Base-by-base conservation (phyloP, 2,888 invertebrate species). In the Dicyrtoma fusca region DNA sequence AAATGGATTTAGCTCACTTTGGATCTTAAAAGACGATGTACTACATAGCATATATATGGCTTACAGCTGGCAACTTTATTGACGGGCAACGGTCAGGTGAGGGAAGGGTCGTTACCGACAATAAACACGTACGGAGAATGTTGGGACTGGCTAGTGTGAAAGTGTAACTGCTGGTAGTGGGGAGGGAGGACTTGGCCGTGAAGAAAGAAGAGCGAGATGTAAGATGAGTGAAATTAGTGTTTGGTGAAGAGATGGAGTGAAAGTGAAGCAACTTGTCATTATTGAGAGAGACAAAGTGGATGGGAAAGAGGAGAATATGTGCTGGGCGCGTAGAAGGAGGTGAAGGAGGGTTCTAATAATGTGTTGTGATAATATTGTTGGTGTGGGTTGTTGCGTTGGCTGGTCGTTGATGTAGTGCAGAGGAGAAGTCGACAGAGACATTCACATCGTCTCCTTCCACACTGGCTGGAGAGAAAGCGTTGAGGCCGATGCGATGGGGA, bases 181-280 rank as follows among this genome's bases (percentile, higher is more conserved):
- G 45, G 45, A 45, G 13, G 45, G 45, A 45, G 45, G 45, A 21
- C 17, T 19, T 11, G 23, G 25, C 51, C 21, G n/a, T n/a, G 21
- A 21, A 51, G 6, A 17, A 19, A 51, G n/a, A 26, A 26, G 65
- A 69, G 62, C n/a, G n/a, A 65, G 63, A 19, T 55, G 69, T 23
- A 65, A 61, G 64, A 68, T 64, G 55, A 64, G 68, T 64, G 14
- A 69, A 57, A 63, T 34, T 17, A 51, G 51, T 19, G 21, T 17
- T 17, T 51, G 51, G 21, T 21, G 51, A 61, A 59, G 34, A 34
- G 26, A 59, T 59, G 61, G 68, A 62, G 47, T 63, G 19, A 53
- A 19, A 17, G 13, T 47, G 59, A 59, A 68, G 57, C 47, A 72
- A 72, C 66, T 72, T 66, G 72, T 72, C 72, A 68, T 62, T 68